Evolutionary conservation across 2,888 invertebrate genomes (phyloP), one percentile per base, ranked within the genome.

Genomic region (Tenthredo livida): DNA sequence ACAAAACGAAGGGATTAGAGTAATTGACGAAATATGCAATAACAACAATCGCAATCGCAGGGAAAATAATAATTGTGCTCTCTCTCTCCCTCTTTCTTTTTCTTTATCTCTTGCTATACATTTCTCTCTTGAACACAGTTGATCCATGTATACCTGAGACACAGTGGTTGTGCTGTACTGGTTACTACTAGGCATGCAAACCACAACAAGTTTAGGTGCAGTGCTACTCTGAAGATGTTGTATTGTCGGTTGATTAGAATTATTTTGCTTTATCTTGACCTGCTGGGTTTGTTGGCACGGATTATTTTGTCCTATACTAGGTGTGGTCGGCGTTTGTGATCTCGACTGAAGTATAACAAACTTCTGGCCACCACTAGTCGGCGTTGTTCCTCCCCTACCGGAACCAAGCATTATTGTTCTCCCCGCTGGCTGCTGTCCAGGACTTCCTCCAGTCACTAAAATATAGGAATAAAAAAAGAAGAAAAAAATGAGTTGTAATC

Each of bases 331-430:
- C 3, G 92, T 92, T 86, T 93, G 93, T 9, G 93, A 90, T n/a
- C 92, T 90, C 2, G 92, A 90, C 50, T 93, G 93, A 0, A 93
- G 83, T 70, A 93, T 92, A 0, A 93, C 93, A 67, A 90, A 93
- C 85, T 93, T 93, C 85, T 93, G 93, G 67, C 90, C 92, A 17
- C 89, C 87, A 4, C 87, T 87, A 2, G 90, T 86, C 85, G 40
- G 87, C 6, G 89, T 86, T 37, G 90, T 85, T 50, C 89, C 88
- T 10, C 88, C 87, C 86, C 94, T 93, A 6, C 93, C 90, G 10
- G 93, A 86, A 78, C 94, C 94, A 89, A 95, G 93, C 86, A 95
- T 94, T 84, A 95, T 94, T 2, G 95, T 94, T 73, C 95, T 91
- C n/a, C 92, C 91, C 7, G 92, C 86, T 84, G 90, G 90, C 40